These are phyloP conservation scores for Leptarthrus brevirostris DNA, from an alignment of 2,888 invertebrate species.

Conservation along the genomic window DNA sequence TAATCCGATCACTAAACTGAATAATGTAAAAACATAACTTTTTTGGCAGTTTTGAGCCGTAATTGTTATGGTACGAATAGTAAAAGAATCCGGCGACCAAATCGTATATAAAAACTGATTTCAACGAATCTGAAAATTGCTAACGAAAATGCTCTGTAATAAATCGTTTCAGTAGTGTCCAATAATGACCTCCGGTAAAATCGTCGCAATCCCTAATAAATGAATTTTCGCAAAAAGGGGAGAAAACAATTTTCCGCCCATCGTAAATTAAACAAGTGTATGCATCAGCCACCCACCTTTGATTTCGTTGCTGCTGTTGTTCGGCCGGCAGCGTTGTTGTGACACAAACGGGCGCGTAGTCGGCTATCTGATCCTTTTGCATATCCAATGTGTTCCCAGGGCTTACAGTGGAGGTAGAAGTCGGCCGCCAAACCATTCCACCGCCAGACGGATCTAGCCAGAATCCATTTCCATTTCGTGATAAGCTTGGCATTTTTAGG, in stretches of 20 bases:
- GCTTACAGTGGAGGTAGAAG: conserved; percentile 59
- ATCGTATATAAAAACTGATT: conserved; percentile 37
- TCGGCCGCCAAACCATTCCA: conserved; percentile 66
- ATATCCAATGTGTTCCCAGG: conserved; percentile 60
- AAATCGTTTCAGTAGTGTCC: conserved; percentile 36
- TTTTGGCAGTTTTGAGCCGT: too few relatives aligned
- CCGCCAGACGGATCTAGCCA: conserved; percentile 67
- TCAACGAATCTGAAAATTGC: neutral
- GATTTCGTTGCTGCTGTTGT: conserved; percentile 41
- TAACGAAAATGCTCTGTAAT: conserved; percentile 34
- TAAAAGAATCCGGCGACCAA: too few relatives aligned
- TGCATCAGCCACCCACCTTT: conserved; percentile 46
- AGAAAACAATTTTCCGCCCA: conserved; percentile 37
- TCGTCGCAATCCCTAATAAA: conserved; percentile 38
- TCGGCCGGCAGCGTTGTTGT: conserved; percentile 56
- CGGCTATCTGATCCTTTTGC: conserved; percentile 67
- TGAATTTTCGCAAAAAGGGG: conserved; percentile 24
- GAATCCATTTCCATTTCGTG: conserved; percentile 65
- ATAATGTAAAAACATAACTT: too few relatives aligned
- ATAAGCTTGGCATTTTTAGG: conserved; percentile 67
- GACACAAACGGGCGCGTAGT: conserved; percentile 67
- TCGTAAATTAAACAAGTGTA: conserved; percentile 36
- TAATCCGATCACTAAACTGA: too few relatives aligned
- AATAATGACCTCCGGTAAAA: conserved; percentile 42
- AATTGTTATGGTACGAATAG: too few relatives aligned